Percentiles rank a stretch among this genome's conserved stretches.
phyloP scores from a whole-genome alignment of 2,888 invertebrate genomes.

The Dioctria linearis region DNA sequence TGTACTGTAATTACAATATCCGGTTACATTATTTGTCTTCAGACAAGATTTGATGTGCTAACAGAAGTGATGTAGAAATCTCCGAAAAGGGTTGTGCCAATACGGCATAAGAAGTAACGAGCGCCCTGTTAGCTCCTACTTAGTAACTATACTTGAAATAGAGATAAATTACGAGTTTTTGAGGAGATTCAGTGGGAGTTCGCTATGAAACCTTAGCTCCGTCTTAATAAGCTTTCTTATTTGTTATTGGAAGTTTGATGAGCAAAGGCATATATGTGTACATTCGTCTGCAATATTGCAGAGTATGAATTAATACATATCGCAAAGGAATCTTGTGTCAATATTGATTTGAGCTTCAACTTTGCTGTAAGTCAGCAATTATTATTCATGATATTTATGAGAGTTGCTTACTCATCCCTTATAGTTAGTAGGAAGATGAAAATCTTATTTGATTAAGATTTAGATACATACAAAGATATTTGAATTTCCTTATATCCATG shows the following conservation, averaged over 20 bases:
- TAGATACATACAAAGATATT: no score
- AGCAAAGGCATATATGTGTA: not conserved
- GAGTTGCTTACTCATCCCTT: no score
- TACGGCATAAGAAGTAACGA: not conserved
- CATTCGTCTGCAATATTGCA: not conserved
- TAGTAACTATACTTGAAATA: not conserved
- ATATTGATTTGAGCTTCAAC: not conserved
- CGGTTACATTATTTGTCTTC: slow-evolving; percentile 38
- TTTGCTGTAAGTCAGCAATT: no score
- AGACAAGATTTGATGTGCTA: not conserved
- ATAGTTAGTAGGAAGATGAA: no score
- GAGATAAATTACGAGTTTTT: slow-evolving; percentile 1
- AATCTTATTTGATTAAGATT: no score
- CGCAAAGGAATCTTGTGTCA: not conserved
- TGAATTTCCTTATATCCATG: no score
- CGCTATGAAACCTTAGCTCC: not conserved
- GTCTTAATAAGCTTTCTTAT: slow-evolving; percentile 35
- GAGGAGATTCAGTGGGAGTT: not conserved
- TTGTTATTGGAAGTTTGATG: slow-evolving; percentile 33
- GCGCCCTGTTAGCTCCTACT: not conserved
- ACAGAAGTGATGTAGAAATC: slow-evolving; percentile 2
- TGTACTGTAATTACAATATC: slow-evolving; percentile 42
- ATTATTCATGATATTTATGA: no score
- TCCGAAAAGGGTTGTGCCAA: slow-evolving; percentile 21
- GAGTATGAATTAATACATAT: not conserved